phyloP scores from a whole-genome alignment of 2,797 vertebrate genomes.

The Halcyon badia region DNA sequence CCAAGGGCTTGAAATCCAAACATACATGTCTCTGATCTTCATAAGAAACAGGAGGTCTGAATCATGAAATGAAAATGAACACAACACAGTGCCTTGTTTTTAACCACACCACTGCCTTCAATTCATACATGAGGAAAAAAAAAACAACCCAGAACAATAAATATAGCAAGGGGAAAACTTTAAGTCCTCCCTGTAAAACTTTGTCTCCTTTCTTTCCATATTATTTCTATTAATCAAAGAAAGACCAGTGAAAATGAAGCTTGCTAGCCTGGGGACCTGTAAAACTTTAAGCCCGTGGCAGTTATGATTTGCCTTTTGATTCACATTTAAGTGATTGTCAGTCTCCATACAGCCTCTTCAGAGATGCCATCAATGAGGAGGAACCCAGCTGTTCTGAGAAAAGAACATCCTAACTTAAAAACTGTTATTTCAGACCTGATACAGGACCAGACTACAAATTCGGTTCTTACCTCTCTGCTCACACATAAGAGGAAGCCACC shows the following conservation, averaged over 20 bases:
- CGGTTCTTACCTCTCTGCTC: background rate
- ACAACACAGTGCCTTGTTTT: background rate
- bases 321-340: background rate
- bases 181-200: background rate
- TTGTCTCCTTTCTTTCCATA: background rate
- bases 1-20: background rate
- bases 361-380: background rate
- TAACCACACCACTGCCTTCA: background rate
- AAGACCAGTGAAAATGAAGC: background rate
- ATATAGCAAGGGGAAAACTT: background rate
- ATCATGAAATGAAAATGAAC: background rate
- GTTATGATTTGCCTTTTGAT: background rate
- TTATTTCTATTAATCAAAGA: background rate
- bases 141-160: background rate
- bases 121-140: accelerated
- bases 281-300: background rate
- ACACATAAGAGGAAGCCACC: background rate
- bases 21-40: background rate
- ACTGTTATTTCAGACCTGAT: background rate
- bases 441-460: background rate
- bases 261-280: background rate
- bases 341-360: background rate
- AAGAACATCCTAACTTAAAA: background rate
- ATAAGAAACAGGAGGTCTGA: background rate
- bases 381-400: background rate